phyloP scores from a whole-genome alignment of 2,888 invertebrate genomes.

The Aelia acuminata region DNA sequence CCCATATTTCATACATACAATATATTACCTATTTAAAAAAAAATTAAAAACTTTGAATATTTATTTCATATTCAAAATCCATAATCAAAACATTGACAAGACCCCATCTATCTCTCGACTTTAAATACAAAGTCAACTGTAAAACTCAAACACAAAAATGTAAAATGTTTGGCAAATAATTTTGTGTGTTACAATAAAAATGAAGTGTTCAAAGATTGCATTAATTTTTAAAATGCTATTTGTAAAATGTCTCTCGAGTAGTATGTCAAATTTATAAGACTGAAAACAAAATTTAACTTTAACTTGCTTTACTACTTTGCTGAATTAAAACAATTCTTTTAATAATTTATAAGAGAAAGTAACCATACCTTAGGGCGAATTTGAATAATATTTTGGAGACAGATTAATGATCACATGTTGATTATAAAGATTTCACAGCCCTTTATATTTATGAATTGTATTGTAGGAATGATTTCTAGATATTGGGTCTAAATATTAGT shows the following conservation, averaged over 20 bases:
- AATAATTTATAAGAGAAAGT: background rate
- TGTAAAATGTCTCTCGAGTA: conserved; percentile 23
- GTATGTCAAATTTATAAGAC: conserved; percentile 42
- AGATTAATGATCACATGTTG: background rate
- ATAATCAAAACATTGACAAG: background rate
- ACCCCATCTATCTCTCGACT: background rate
- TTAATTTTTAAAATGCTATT: conserved; percentile 9
- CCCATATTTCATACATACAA: too few species aligned
- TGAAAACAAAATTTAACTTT: conserved; percentile 50
- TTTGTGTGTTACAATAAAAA: conserved; percentile 16
- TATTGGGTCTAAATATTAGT: background rate
- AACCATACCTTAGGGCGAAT: background rate
- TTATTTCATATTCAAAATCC: background rate
- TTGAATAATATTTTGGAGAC: conserved; percentile 19
- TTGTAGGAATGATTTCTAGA: background rate
- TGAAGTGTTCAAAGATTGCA: conserved; percentile 42
- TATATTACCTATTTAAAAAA: too few species aligned
- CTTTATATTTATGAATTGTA: background rate
- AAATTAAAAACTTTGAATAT: background rate
- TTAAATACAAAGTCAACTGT: background rate
- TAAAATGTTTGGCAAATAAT: background rate
- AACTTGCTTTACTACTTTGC: background rate
- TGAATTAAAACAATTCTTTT: background rate
- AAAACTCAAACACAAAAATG: background rate
- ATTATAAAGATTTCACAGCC: conserved; percentile 42